phyloP scores from a whole-genome alignment of 2,888 invertebrate species.

The Dynastes grantii region DNA sequence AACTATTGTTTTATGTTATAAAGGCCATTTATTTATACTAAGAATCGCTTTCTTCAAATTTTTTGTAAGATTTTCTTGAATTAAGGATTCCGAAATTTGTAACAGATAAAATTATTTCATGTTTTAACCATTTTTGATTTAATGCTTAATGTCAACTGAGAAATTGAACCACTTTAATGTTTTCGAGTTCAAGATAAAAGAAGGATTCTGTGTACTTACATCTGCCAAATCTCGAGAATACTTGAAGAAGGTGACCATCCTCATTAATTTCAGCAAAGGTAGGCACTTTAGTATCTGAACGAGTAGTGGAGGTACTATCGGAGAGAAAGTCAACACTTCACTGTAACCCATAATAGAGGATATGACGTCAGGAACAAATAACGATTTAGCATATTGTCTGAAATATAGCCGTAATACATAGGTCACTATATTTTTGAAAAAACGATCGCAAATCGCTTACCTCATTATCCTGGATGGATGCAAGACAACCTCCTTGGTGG shows the following conservation, averaged over 20 bases:
- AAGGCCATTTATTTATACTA: too few relatives aligned
- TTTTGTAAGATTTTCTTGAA: too few relatives aligned
- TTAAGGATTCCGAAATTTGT: too few relatives aligned
- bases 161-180: too few relatives aligned
- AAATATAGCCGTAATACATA: background rate
- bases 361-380: slow-evolving; percentile 31
- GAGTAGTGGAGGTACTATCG: background rate
- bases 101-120: too few relatives aligned
- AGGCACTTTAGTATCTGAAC: slow-evolving; percentile 24
- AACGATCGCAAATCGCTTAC: slow-evolving; percentile 2
- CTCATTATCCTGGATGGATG: slow-evolving; percentile 56
- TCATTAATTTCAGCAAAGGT: slow-evolving; percentile 6
- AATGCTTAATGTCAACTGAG: too few relatives aligned
- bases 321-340: background rate
- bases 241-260: slow-evolving; percentile 34
- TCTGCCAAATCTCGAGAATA: slow-evolving; percentile 18
- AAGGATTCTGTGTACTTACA: slow-evolving; percentile 6
- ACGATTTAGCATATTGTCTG: slow-evolving; percentile 32
- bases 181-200: too few relatives aligned
- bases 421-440: background rate
- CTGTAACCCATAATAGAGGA: slow-evolving; percentile 29
- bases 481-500: slow-evolving; percentile 62
- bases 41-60: too few relatives aligned
- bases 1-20: too few relatives aligned
- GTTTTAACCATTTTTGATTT: too few relatives aligned